Evolutionary conservation across 2,797 vertebrate species (phyloP).

Genomic region (Mareca penelope): DNA sequence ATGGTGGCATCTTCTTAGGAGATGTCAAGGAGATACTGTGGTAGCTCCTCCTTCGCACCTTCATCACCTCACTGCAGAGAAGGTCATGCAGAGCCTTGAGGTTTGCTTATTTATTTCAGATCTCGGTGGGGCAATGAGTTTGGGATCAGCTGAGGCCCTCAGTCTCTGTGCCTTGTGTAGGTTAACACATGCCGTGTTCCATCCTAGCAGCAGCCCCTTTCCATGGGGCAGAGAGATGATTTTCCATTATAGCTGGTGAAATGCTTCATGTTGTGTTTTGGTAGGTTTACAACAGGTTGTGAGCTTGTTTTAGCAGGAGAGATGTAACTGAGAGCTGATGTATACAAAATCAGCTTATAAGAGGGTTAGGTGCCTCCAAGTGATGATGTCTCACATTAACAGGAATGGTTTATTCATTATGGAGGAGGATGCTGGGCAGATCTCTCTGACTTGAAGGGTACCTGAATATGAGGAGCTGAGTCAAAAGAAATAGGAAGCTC

Average conservation of each 20-base stretch:
- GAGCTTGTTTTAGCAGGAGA: neutral
- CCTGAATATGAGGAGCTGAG: neutral
- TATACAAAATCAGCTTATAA: neutral
- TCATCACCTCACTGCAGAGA: neutral
- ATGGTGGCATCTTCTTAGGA: neutral
- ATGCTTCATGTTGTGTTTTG: neutral
- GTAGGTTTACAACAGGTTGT: neutral
- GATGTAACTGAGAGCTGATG: neutral
- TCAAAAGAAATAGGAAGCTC: neutral
- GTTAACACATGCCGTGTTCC: rapidly evolving
- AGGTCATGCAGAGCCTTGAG: neutral
- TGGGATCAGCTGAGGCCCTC: neutral
- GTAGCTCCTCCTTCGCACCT: neutral
- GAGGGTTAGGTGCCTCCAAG: neutral
- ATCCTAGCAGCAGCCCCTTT: neutral
- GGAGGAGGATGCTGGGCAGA: neutral
- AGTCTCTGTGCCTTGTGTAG: neutral
- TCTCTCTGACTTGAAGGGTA: neutral
- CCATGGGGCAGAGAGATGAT: neutral
- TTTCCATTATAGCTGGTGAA: neutral
- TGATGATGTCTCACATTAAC: neutral
- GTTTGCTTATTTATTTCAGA: constrained; percentile 5
- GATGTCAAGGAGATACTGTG: neutral
- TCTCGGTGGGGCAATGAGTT: neutral
- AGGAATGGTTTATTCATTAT: rapidly evolving